phyloP scores from a whole-genome alignment of 2,888 invertebrate genomes.

The Nomada flava region DNA sequence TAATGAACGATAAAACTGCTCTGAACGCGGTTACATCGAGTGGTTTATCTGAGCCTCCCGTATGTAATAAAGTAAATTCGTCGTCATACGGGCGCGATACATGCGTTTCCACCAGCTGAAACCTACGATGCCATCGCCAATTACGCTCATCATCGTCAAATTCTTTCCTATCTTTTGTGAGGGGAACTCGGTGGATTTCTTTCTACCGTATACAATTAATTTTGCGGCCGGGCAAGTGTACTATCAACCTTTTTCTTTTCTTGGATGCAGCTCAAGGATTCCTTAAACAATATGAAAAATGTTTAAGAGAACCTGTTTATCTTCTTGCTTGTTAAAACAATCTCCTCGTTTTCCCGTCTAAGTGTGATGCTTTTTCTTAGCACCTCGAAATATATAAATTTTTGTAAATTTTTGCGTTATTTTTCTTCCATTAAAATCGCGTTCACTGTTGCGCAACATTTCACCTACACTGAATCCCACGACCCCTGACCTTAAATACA shows the following conservation, averaged over 20 bases:
- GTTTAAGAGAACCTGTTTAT: not conserved
- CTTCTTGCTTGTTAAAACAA: not conserved
- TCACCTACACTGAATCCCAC: not conserved
- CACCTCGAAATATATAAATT: no score
- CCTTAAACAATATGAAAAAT: not conserved
- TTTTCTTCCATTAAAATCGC: not conserved
- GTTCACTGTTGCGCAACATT: not conserved
- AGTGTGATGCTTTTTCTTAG: no score
- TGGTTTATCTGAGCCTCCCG: conserved; percentile 54
- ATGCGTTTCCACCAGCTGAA: conserved; percentile 49
- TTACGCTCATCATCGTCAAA: conserved; percentile 61
- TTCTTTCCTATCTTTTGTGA: conserved; percentile 37
- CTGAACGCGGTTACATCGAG: conserved; percentile 56
- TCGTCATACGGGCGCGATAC: conserved; percentile 53
- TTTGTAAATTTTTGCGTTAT: not conserved
- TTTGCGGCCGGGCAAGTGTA: not conserved
- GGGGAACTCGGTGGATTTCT: not conserved
- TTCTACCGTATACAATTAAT: not conserved
- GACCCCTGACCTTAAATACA: conserved; percentile 1
- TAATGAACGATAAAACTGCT: conserved; percentile 65
- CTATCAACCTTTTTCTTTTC: not conserved
- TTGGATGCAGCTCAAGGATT: not conserved
- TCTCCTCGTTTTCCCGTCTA: not conserved
- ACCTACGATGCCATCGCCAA: conserved; percentile 48
- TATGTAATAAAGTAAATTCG: conserved; percentile 44